phyloP scores from a whole-genome alignment of 2,888 invertebrate species.

The Apamea sordens region DNA sequence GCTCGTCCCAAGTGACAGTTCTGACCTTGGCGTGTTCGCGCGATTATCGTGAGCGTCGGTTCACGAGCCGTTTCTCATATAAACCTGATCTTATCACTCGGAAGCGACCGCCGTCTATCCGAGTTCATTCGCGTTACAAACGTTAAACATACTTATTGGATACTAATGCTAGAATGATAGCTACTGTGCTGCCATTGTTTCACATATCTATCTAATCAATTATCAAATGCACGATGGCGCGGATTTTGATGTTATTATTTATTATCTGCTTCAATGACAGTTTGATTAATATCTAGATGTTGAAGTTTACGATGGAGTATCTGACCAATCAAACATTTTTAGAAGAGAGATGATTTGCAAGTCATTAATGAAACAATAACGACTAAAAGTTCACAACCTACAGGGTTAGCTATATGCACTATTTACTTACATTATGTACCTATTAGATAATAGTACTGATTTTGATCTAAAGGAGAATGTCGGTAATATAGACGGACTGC shows the following conservation, averaged over 20 bases:
- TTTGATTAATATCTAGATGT: conserved; percentile 12
- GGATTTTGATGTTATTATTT: conserved; percentile 16
- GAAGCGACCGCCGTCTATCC: conserved; percentile 33
- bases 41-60: conserved; percentile 72
- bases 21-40: conserved; percentile 81
- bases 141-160: conserved; percentile 22
- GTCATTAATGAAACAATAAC: too few species aligned
- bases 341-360: too few species aligned
- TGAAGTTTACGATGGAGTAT: neutral
- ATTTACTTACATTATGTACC: neutral
- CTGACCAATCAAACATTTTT: conserved; percentile 7
- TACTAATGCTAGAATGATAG: conserved; percentile 12
- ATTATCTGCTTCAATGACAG: conserved; percentile 12
- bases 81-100: conserved; percentile 70
- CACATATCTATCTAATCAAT: conserved; percentile 31
- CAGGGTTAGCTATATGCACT: neutral
- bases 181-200: conserved; percentile 22
- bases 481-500: neutral
- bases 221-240: conserved; percentile 28
- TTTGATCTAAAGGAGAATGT: neutral
- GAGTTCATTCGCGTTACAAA: conserved; percentile 50
- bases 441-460: neutral
- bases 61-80: conserved; percentile 63
- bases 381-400: neutral
- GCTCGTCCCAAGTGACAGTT: conserved; percentile 78